A percentile compares a stretch with the other conserved stretches of the same genome.
These are phyloP conservation scores for Channa maculata DNA, from an alignment of 2,113 vertebrate genomes.

Conservation along the genomic window DNA sequence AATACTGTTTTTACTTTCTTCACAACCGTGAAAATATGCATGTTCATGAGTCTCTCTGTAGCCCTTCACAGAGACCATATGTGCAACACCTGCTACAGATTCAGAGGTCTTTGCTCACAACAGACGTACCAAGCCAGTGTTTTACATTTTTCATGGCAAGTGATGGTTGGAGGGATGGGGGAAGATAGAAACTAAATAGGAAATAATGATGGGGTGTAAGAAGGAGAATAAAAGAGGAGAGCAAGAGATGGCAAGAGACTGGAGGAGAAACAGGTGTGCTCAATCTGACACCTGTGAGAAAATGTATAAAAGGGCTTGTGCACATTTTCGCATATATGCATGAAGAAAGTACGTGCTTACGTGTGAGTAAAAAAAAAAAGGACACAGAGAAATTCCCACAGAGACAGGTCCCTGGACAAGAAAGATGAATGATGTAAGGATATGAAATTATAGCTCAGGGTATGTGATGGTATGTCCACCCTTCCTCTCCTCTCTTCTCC, in stretches of 20 bases:
- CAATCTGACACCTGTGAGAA: slow-evolving; percentile 37
- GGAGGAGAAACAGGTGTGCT: slow-evolving; percentile 31
- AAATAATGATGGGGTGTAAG: slow-evolving; percentile 32
- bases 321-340: neutral
- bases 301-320: neutral
- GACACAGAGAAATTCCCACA: neutral
- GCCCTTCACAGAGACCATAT: neutral
- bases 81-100: slow-evolving; percentile 17
- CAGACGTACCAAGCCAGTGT: slow-evolving; percentile 10
- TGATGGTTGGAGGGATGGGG: neutral
- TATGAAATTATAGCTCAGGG: slow-evolving; percentile 62
- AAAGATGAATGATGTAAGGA: slow-evolving; percentile 75
- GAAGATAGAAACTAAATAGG: slow-evolving; percentile 6
- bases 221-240: neutral
- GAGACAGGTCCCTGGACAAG: slow-evolving; percentile 44
- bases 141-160: slow-evolving; percentile 8
- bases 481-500: slow-evolving; percentile 7
- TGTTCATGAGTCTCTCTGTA: neutral
- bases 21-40: too few species aligned
- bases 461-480: slow-evolving; percentile 43
- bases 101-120: neutral
- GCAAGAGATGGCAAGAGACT: neutral
- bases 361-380: slow-evolving; percentile 4
- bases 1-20: neutral
- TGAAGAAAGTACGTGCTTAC: neutral